Percentiles rank a stretch among this genome's conserved stretches.
phyloP scores from a whole-genome alignment of 2,113 vertebrate species.

The Urocynchramus pylzowi region DNA sequence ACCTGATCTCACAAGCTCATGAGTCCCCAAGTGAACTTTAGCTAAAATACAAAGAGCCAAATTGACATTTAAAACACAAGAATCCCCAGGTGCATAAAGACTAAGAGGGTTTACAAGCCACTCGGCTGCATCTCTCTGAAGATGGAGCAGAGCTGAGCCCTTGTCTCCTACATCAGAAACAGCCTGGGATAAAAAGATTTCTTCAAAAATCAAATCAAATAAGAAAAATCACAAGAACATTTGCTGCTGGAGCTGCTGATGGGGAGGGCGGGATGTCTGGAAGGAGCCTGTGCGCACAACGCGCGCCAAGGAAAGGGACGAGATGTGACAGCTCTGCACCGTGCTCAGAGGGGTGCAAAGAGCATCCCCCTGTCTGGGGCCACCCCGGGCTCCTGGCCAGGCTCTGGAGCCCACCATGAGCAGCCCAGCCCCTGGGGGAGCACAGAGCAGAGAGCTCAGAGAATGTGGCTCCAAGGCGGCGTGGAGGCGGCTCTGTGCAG shows the following conservation, averaged over 20 bases:
- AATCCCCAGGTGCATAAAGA: not conserved
- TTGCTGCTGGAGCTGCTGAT: slow-evolving; percentile 9
- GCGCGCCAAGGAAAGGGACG: not conserved
- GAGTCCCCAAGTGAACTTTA: not conserved
- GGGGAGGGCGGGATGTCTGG: not conserved
- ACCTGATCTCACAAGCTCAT: not conserved
- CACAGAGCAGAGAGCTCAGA: not conserved
- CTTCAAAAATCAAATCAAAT: not conserved
- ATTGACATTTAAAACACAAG: not conserved
- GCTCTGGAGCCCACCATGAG: rapidly evolving
- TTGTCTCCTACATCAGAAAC: not conserved
- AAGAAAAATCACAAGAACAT: not conserved
- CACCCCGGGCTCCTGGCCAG: rapidly evolving
- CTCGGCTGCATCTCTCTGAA: not conserved
- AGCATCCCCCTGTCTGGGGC: not conserved
- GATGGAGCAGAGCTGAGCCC: not conserved
- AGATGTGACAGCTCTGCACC: not conserved
- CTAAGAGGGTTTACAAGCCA: not conserved
- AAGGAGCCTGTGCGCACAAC: not conserved
- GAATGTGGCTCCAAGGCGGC: not conserved
- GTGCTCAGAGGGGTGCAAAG: rapidly evolving
- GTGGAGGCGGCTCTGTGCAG: slow-evolving; percentile 48
- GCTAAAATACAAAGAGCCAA: not conserved
- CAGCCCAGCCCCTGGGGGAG: not conserved
- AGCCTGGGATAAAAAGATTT: not conserved